Evolutionary conservation across 2,797 vertebrate genomes (phyloP), one percentile per base, ranked within the genome.

Genomic region (Scomberomorus guttatus): DNA sequence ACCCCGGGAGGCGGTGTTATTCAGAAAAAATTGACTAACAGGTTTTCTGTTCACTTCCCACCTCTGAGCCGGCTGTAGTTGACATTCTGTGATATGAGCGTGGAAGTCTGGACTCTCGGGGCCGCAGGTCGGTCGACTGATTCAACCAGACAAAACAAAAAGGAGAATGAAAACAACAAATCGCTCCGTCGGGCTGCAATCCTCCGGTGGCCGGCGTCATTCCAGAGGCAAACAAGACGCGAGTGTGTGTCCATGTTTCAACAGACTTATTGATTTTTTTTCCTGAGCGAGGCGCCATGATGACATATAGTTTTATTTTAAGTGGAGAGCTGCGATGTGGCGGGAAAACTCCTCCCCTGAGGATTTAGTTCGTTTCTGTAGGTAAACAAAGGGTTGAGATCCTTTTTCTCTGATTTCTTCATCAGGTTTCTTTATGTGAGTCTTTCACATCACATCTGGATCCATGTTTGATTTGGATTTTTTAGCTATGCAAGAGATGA

Each of bases 21-120:
- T 62, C 27, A 74, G 29, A 27, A 48, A 75, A 72, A 75, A 71
- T 3, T 20, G 63, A 72, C 67, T 50, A 76, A 68, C 78, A 75
- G 51, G 59, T 34, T 82, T 13, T 54, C 55, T 84, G 67, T 83
- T 84, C 77, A 71, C 70, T 77, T 76, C 61, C 72, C 59, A 76
- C 61, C 65, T 76, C 44, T 50, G 64, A 81, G 70, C 63, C 69
- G 27, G 13, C 4, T 52, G 56, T 20, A 17, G 57, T 39, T 79
- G 77, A 84, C 79, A 50, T 62, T 22, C 22, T 75, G 46, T 75
- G 72, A 72, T 72, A 66, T 48, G 51, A 79, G 56, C 3, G 60
- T 34, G 71, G 79, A 79, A 59, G 65, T 55, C n/a, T 39, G 75
- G 74, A 71, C 77, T 88, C 84, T 17, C 25, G 73, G 64, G 85